These are phyloP conservation scores for Gryllus longicercus DNA, from an alignment of 2,888 invertebrate genomes.

Conservation along the genomic window DNA sequence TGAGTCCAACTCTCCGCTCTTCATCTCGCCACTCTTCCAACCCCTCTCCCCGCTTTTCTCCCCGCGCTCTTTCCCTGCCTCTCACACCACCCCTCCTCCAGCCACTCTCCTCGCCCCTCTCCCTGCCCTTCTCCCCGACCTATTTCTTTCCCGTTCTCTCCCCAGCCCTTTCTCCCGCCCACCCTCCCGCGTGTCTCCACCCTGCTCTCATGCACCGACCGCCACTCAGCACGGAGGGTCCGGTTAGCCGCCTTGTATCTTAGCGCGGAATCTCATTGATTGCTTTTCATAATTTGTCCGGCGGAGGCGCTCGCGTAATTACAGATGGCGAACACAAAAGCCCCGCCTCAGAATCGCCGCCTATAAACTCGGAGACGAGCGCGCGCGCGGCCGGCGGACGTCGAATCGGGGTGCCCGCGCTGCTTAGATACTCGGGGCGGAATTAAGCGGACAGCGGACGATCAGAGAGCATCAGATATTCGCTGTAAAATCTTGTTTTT, in stretches of 20 bases:
- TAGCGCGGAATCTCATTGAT: neutral
- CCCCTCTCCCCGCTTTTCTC: too few species aligned
- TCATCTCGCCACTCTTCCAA: too few species aligned
- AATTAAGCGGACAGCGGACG: neutral
- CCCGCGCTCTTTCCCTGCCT: too few species aligned
- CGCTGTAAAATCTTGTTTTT: conserved; percentile 1
- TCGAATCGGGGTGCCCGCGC: neutral
- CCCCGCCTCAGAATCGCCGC: neutral
- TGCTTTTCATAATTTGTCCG: conserved; percentile 1
- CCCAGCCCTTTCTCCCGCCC: too few species aligned
- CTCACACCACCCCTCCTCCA: too few species aligned
- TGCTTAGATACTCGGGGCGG: neutral
- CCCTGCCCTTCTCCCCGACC: too few species aligned
- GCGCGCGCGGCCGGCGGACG: neutral
- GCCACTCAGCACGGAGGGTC: too few species aligned
- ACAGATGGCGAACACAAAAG: neutral
- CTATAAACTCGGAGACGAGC: neutral
- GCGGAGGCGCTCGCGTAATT: neutral
- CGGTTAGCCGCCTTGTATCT: neutral
- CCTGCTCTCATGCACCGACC: too few species aligned
- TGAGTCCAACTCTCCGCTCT: too few species aligned
- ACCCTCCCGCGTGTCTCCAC: too few species aligned
- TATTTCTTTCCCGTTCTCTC: too few species aligned
- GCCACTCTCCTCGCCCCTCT: too few species aligned
- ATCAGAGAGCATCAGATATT: conserved; percentile 17